phyloP scores from a whole-genome alignment of 2,888 invertebrate genomes.

The Halictus quadricinctus region DNA sequence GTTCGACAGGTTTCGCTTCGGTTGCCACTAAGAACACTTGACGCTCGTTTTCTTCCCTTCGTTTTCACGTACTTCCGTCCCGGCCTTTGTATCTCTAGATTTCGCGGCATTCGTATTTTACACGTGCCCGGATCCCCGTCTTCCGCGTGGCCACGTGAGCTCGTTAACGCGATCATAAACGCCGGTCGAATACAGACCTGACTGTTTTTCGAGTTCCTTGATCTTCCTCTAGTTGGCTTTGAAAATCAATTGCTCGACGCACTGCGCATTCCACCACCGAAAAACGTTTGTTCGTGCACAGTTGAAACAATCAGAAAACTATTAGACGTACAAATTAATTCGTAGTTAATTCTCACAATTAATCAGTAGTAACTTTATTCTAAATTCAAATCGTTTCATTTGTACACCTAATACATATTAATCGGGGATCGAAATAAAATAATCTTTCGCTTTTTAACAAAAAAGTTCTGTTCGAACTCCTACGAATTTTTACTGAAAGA shows the following conservation, averaged over 20 bases:
- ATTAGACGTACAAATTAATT: not conserved
- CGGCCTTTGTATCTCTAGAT: not conserved
- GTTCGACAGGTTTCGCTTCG: constrained; percentile 55
- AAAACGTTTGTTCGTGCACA: not conserved
- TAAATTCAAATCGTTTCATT: not conserved
- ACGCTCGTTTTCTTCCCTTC: constrained; percentile 42
- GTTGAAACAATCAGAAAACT: not conserved
- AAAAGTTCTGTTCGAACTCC: not conserved
- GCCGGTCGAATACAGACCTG: not conserved
- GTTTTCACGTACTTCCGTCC: constrained; percentile 33
- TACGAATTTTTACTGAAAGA: too few species aligned
- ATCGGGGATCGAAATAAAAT: not conserved
- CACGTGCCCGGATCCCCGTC: constrained; percentile 14
- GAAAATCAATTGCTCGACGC: constrained; percentile 13
- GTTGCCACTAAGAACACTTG: constrained; percentile 44
- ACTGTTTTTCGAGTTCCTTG: not conserved
- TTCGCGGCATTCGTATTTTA: constrained; percentile 31
- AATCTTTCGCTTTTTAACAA: not conserved
- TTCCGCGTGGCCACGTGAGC: constrained; percentile 5
- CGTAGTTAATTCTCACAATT: too few species aligned
- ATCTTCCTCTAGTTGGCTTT: not conserved
- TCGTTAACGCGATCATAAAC: constrained; percentile 33
- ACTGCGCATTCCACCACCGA: not conserved
- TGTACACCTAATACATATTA: not conserved
- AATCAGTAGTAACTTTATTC: too few species aligned